These are phyloP conservation scores for Unio delphinus DNA, from an alignment of 2,888 invertebrate genomes.

Conservation along the genomic window DNA sequence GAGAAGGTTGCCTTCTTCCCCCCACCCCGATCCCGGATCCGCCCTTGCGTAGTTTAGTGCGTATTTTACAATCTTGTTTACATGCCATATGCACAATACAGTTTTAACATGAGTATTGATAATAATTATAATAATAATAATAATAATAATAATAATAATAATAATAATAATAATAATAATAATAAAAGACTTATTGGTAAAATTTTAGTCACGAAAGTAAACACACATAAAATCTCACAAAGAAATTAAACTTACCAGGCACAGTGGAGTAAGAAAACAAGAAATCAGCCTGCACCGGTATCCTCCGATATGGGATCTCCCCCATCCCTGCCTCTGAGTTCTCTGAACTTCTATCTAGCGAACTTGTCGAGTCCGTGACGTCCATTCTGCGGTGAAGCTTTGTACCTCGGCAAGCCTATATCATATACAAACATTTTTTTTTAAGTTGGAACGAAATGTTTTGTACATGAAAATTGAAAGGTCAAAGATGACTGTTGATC, in stretches of 20 bases:
- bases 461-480: too few species aligned
- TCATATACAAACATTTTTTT: slow-evolving; percentile 1
- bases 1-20: too few species aligned
- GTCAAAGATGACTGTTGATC: too few species aligned
- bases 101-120: too few species aligned
- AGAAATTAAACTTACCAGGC: slow-evolving; percentile 78
- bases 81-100: too few species aligned
- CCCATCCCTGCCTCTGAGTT: slow-evolving; percentile 70
- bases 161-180: not conserved
- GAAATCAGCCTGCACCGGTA: slow-evolving; percentile 94
- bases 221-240: not conserved
- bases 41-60: too few species aligned
- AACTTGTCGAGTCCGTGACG: slow-evolving; percentile 70
- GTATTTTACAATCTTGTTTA: too few species aligned
- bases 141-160: too few species aligned
- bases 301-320: slow-evolving; percentile 77
- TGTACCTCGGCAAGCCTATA: slow-evolving; percentile 94
- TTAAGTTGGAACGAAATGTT: too few species aligned
- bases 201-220: not conserved
- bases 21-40: too few species aligned
- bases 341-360: slow-evolving; percentile 64
- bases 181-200: not conserved
- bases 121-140: too few species aligned
- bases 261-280: slow-evolving; percentile 94
- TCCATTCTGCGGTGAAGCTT: slow-evolving; percentile 85